Conservation (phyloP, 2,113 vertebrate species). For the Cyprinus carpio region DNA sequence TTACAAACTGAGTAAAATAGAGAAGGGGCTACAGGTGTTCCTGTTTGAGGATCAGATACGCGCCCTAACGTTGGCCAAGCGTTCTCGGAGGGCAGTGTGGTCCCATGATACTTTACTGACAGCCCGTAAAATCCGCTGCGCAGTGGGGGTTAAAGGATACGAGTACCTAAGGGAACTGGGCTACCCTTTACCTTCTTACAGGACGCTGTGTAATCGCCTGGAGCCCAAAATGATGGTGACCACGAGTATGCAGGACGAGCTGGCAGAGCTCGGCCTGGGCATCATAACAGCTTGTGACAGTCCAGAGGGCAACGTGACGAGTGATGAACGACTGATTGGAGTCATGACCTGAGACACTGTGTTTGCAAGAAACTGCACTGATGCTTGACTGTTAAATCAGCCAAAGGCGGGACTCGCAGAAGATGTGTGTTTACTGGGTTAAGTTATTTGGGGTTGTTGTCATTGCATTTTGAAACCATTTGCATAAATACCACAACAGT, state of each 20-base stretch:
- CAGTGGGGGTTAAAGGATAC: constrained; percentile 78
- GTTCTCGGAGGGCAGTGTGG: constrained; percentile 79
- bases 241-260: constrained; percentile 74
- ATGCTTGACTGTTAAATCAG: constrained; percentile 17
- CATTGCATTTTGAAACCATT: constrained; percentile 1
- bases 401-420: constrained; percentile 15
- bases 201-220: constrained; percentile 79
- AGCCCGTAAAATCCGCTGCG: constrained; percentile 76
- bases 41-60: constrained; percentile 80
- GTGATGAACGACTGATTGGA: constrained; percentile 73
- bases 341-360: constrained; percentile 69
- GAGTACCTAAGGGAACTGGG: constrained; percentile 79
- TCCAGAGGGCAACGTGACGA: constrained; percentile 66
- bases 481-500: background rate
- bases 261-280: constrained; percentile 76
- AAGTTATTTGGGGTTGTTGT: background rate
- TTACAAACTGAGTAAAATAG: constrained; percentile 75
- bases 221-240: constrained; percentile 79
- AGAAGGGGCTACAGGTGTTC: constrained; percentile 79
- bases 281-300: constrained; percentile 74
- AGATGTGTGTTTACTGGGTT: background rate
- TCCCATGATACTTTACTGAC: constrained; percentile 77
- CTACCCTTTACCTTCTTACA: constrained; percentile 79
- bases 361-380: background rate
- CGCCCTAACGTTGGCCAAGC: constrained; percentile 76